A percentile compares a stretch with the other conserved stretches of the same genome.
Conservation (phyloP, 2,888 invertebrate species). For the Hemithea aestivaria region DNA sequence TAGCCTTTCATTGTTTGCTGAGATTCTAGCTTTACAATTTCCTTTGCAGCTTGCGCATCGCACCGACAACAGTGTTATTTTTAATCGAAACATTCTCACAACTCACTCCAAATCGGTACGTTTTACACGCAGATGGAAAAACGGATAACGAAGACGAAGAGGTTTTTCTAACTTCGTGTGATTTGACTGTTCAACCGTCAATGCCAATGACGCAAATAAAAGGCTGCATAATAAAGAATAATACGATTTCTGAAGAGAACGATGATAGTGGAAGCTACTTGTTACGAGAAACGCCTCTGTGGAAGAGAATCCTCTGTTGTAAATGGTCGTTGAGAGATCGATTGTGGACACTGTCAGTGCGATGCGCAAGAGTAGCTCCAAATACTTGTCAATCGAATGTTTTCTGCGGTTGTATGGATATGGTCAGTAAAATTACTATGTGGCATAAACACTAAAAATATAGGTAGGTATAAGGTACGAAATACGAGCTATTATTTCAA, state of each 20-base stretch:
- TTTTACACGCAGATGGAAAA: slow-evolving; percentile 42
- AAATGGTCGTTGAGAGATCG: slow-evolving; percentile 38
- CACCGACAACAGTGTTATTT: slow-evolving; percentile 62
- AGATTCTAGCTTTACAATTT: too few relatives aligned
- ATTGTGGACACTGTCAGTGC: slow-evolving; percentile 60
- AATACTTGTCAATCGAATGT: slow-evolving; percentile 38
- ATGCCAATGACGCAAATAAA: slow-evolving; percentile 40
- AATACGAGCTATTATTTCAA: too few relatives aligned
- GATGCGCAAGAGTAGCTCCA: slow-evolving; percentile 54
- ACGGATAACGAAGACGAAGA: slow-evolving; percentile 48
- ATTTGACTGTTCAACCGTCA: slow-evolving; percentile 44
- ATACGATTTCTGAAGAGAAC: slow-evolving; percentile 33
- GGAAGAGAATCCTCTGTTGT: slow-evolving; percentile 52
- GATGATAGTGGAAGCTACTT: slow-evolving; percentile 16
- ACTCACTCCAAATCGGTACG: slow-evolving; percentile 5
- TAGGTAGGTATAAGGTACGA: too few relatives aligned
- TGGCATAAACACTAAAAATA: too few relatives aligned
- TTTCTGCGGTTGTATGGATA: slow-evolving; percentile 49
- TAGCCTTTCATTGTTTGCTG: too few relatives aligned
- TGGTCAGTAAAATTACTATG: slow-evolving; percentile 44
- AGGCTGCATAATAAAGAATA: slow-evolving; percentile 49
- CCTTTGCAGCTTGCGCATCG: slow-evolving; percentile 44
- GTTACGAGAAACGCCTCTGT: slow-evolving; percentile 27
- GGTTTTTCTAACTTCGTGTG: slow-evolving; percentile 53
- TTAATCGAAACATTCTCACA: slow-evolving; percentile 26